Base-by-base conservation (phyloP, 2,113 vertebrate species). In the Sinocyclocheilus rhinocerous region DNA sequence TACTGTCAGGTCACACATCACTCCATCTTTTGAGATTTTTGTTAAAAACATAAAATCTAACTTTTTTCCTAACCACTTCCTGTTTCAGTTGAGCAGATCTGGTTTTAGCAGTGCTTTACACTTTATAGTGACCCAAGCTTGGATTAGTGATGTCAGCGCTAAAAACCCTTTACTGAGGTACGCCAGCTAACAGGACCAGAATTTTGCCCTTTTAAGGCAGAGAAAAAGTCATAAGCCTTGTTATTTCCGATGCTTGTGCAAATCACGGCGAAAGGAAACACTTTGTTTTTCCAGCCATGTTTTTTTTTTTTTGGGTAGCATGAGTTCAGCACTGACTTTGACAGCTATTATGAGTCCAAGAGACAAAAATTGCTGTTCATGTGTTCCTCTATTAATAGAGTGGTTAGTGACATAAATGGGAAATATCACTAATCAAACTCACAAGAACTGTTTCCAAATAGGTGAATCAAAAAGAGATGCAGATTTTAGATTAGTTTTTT, bases 151-250 rank as follows among this genome's bases (percentile, higher is more conserved):
- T 52, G 24, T 84, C 85, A 87, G 59, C 5, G 12, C 76, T 52
- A 70, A 87, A 89, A 85, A 57, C 67, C 72, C 29, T 77, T 22
- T 42, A 15, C 45, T 45, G 69, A 50, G 36, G 7, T 18, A 33
- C 59, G 16, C 36, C 65, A 42, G 26, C 6, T 84, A 82, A 12
- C 7, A 42, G 81, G 36, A 83, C 86, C 87, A 88, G 65, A 85
- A 87, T 91, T 91, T 80, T 94, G 89, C 70, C 95, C 94, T 92
- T 95, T 93, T 95, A 95, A 92, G 95, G 95, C 93, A 94, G 87
- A 72, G 83, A 84, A 55, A 67, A 70, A 77, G 81, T 73, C 52
- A 81, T 85, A 76, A 48, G 45, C 57, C 89, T 84, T 91, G 89
- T 91, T 90, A 92, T 93, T 93, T 93, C 91, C 92, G 89, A 76